Evolutionary conservation across 2,888 invertebrate genomes (phyloP), one percentile per base, ranked within the genome.

Genomic region (Patella depressa): DNA sequence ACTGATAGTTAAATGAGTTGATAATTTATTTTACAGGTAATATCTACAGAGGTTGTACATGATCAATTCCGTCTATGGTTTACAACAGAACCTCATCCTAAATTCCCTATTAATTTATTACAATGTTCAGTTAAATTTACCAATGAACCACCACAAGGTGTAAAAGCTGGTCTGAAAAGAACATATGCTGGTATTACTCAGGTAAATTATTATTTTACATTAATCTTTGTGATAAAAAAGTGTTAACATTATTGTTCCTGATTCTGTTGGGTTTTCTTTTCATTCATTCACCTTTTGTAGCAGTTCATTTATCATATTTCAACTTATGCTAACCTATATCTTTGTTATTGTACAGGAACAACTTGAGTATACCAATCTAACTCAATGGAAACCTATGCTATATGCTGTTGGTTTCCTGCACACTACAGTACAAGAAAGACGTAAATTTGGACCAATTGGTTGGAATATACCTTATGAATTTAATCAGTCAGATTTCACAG

Each of bases 381-480:
- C 95, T 0, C 97, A 98, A 91, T 98, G 98, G 98, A 97, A 97
- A 5, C 97, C 97, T 0, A 93, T 98, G 77, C 92, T 98, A 19
- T 98, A 98, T 87, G 96, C 97, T 45, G 97, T 98, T 0, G 98
- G 97, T 53, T 98, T 98, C 93, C 93, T 98, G 55, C 98, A 98
- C 87, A 98, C 98, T 0, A 96, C 98, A 53, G 95, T 98, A 9
- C 98, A 98, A 92, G 98, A 98, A 91, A 93, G 98, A 82, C 93
- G 98, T 83, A 98, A 98, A 92, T 98, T 98, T 90, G 98, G 98
- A 0, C 97, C 98, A 0, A 93, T 98, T 17, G 98, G 98, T 12
- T 98, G 98, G 98, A 98, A 98, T 90, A 94, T 98, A 82, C 97
- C 98, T 0, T 98, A 98, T 88, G 98, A 98, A 92, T 98, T 98